These are phyloP conservation scores for Adrianichthys oophorus DNA, from an alignment of 2,797 vertebrate species.

Conservation along the genomic window DNA sequence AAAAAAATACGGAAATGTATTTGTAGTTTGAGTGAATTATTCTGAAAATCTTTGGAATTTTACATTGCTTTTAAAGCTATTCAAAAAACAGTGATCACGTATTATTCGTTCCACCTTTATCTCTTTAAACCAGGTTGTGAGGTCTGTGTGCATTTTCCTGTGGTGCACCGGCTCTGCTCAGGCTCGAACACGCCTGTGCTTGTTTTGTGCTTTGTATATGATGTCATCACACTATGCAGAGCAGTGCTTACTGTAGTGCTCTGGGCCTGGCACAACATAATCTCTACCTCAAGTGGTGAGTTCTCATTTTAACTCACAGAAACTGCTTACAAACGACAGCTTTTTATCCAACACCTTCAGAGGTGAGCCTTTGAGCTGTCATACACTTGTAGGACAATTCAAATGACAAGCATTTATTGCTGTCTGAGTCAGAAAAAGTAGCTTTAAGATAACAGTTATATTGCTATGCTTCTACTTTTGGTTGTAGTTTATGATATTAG, in stretches of 20 bases:
- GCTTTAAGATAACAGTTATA: conserved; percentile 28
- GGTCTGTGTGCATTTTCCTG: conserved; percentile 10
- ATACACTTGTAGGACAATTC: background rate
- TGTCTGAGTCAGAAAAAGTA: conserved; percentile 2
- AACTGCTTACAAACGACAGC: conserved; percentile 33
- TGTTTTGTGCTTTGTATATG: conserved; percentile 55
- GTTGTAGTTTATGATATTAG: conserved; percentile 18
- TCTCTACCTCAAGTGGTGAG: conserved; percentile 43
- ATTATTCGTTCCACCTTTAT: too few relatives aligned
- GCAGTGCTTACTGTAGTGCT: conserved; percentile 48
- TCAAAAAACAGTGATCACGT: background rate
- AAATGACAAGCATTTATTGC: conserved; percentile 4
- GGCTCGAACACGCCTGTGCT: conserved; percentile 52
- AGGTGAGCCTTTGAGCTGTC: too few relatives aligned
- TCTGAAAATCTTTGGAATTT: too few relatives aligned
- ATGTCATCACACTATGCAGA: conserved; percentile 57
- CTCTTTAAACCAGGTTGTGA: background rate
- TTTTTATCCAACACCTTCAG: conserved; percentile 27
- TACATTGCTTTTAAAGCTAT: too few relatives aligned
- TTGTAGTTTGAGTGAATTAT: too few relatives aligned
- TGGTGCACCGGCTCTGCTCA: conserved; percentile 28
- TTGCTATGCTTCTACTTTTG: conserved; percentile 20
- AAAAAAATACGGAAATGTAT: too few relatives aligned
- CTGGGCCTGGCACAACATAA: conserved; percentile 50
- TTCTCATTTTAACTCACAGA: conserved; percentile 54